Base-by-base conservation (phyloP, 2,888 invertebrate species). In the Melanostoma scalare region DNA sequence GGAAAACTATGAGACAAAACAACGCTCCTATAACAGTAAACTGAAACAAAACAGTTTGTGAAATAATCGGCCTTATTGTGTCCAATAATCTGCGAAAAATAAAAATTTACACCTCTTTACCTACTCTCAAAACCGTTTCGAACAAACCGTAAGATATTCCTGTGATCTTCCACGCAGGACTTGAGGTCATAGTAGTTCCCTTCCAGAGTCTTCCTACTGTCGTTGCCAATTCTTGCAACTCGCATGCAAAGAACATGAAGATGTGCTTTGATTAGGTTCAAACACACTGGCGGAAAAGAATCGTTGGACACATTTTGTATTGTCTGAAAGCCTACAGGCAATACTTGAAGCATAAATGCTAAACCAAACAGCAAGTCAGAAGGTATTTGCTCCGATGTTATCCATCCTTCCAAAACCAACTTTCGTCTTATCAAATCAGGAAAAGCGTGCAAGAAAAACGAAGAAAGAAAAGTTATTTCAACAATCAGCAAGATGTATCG, bases 101-200 rank as follows among this genome's bases (percentile, higher is more conserved):
- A 3, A 33, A 10, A 42, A 0, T 6, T 40, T n/a, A 5, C 9
- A 8, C 30, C 4, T 3, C 40, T 30, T 3, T 8, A 3, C 9
- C 20, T 40, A 2, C 10, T 30, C 8, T n/a, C 2, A 8, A 56
- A 8, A 31, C 6, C 6, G 31, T 10, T 4, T n/a, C 5, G 8
- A 10, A 38, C 79, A 50, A 52, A 80, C 80, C 75, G 36, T 33
- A 75, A 31, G 6, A 80, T 40, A 3, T 46, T 52, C 4, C 36
- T 56, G 4, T 80, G 75, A 42, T 80, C 80, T n/a, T 56, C 10
- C 1, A 75, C 48, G 8, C 80, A 80, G 1, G 44, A 36, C 10
- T 63, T 69, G 0, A 80, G 40, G n/a, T 75, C 75, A 4, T 6
- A 20, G 10, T 44, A 75, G 35, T 56, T 69, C 3, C 75, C 75